phyloP scores from a whole-genome alignment of 2,888 invertebrate species.

The Melanostoma scalare region DNA sequence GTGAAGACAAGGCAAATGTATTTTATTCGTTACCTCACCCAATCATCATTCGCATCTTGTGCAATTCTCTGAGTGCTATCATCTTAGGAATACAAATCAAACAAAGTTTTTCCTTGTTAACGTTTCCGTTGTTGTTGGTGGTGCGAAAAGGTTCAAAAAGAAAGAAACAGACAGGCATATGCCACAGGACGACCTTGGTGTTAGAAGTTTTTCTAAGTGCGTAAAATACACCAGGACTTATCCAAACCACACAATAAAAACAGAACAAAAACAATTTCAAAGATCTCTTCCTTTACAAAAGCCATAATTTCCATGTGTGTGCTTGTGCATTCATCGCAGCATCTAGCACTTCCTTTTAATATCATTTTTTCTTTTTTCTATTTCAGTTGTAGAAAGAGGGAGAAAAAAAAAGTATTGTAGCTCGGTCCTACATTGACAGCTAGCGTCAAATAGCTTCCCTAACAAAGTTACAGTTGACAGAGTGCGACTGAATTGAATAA shows the following conservation, averaged over 20 bases:
- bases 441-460: conserved; percentile 53
- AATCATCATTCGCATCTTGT: conserved; percentile 61
- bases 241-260: neutral
- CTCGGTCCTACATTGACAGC: conserved; percentile 58
- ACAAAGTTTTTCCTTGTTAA: conserved; percentile 45
- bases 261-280: neutral
- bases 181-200: conserved; percentile 33
- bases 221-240: conserved; percentile 4
- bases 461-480: conserved; percentile 60
- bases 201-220: conserved; percentile 14
- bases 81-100: conserved; percentile 67
- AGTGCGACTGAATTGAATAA: conserved; percentile 53
- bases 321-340: conserved; percentile 15
- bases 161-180: conserved; percentile 38
- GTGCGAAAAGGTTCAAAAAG: conserved; percentile 29
- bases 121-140: neutral
- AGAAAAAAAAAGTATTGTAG: neutral
- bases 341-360: conserved; percentile 12
- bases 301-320: conserved; percentile 44
- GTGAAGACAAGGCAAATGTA: conserved; percentile 39
- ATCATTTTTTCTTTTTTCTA: neutral
- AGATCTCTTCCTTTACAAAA: neutral
- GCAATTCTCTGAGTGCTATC: conserved; percentile 38
- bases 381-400: conserved; percentile 13
- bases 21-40: conserved; percentile 21